phyloP scores from a whole-genome alignment of 2,113 vertebrate species.

The Chamaea fasciata region DNA sequence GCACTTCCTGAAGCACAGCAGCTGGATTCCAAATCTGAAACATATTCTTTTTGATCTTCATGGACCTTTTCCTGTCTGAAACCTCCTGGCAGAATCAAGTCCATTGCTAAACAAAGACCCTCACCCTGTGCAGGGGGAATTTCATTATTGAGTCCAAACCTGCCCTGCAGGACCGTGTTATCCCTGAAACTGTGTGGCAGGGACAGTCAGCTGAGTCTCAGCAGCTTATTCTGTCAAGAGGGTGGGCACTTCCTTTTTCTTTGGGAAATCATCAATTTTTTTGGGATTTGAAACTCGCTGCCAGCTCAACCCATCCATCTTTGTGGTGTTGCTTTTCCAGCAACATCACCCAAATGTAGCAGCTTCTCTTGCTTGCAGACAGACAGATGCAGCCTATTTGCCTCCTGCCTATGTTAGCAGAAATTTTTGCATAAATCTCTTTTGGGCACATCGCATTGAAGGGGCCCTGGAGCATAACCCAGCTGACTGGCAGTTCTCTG shows the following conservation, averaged over 20 bases:
- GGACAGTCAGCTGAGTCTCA: background rate
- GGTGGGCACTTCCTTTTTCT: background rate
- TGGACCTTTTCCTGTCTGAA: background rate
- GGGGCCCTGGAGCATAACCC: background rate
- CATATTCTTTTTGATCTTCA: background rate
- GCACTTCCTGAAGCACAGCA: background rate
- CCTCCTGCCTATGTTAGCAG: background rate
- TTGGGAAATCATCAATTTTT: background rate
- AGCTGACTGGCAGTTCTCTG: background rate
- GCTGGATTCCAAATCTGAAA: background rate
- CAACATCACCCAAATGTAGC: background rate
- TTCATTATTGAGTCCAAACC: background rate
- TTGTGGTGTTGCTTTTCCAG: background rate
- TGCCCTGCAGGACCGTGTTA: background rate
- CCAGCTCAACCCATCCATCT: background rate
- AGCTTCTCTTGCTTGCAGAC: constrained; percentile 1
- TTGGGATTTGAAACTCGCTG: background rate
- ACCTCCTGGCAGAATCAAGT: background rate
- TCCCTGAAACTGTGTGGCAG: background rate
- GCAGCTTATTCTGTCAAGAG: background rate
- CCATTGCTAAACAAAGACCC: background rate
- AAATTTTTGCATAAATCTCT: background rate
- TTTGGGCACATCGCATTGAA: background rate
- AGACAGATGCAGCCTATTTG: background rate
- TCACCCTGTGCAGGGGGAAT: background rate